A percentile compares a stretch with the other conserved stretches of the same genome.
These are phyloP conservation scores for Sphaerodactylus townsendi DNA, from an alignment of 2,113 vertebrate species.

Conservation along the genomic window DNA sequence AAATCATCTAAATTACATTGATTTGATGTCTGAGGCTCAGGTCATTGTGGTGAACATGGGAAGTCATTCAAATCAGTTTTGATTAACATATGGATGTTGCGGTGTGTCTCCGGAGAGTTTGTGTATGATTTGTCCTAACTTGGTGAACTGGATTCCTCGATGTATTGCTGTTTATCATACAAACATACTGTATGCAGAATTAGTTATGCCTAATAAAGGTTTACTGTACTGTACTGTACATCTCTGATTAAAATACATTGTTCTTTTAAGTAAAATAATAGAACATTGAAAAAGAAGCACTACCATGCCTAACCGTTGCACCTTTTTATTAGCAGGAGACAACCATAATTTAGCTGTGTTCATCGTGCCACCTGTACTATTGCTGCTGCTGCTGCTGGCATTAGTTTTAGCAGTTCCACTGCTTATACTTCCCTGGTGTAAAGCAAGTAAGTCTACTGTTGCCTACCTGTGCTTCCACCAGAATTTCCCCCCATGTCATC, in stretches of 20 bases:
- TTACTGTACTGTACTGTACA: no score
- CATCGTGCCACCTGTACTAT: conserved; percentile 49
- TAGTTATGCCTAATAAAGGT: no score
- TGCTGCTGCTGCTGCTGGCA: conserved; percentile 23
- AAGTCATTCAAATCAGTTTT: no score
- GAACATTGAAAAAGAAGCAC: conserved; percentile 13
- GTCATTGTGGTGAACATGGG: no score
- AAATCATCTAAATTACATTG: no score
- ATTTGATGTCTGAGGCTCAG: no score
- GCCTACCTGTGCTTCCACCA: background rate
- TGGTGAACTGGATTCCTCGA: no score
- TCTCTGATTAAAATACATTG: background rate
- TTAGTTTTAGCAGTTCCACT: conserved; percentile 47
- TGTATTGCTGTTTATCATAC: no score
- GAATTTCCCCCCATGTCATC: background rate
- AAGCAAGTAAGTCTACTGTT: conserved; percentile 69
- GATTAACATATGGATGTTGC: no score
- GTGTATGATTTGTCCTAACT: no score
- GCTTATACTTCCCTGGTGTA: conserved; percentile 59
- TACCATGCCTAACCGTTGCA: background rate
- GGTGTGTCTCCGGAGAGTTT: no score
- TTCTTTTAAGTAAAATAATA: background rate
- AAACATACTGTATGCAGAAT: no score
- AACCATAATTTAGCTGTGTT: background rate
- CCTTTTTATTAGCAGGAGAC: conserved; percentile 24